phyloP scores from a whole-genome alignment of 2,113 vertebrate genomes.

The Pelvicachromis taeniatus region DNA sequence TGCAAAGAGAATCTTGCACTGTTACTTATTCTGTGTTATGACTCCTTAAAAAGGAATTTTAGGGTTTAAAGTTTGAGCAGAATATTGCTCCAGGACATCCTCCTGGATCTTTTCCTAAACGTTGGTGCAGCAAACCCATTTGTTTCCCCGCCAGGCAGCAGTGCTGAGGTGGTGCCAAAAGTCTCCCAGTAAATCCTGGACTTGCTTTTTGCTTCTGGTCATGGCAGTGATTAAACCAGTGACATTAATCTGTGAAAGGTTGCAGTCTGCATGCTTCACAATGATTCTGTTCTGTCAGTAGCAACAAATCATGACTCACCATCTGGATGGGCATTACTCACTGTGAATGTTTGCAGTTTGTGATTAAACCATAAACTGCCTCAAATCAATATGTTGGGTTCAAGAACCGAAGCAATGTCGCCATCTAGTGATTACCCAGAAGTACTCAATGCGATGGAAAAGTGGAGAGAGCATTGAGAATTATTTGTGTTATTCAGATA shows the following conservation, averaged over 20 bases:
- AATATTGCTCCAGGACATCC: neutral
- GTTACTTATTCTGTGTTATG: neutral
- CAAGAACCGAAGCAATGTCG: neutral
- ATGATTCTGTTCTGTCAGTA: neutral
- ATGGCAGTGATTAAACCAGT: constrained; percentile 21
- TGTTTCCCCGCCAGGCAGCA: neutral
- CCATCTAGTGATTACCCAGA: neutral
- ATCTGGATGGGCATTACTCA: constrained; percentile 36
- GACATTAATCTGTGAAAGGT: constrained; percentile 39
- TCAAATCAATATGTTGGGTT: neutral
- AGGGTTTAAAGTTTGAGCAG: neutral
- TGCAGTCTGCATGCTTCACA: constrained; percentile 21
- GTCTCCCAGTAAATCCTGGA: constrained; percentile 23
- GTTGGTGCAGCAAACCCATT: neutral
- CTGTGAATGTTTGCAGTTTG: neutral
- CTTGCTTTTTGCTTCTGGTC: constrained; percentile 7
- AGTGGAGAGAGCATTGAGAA: neutral
- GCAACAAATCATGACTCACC: constrained; percentile 12
- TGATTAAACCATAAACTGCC: constrained; percentile 20
- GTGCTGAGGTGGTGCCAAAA: neutral
- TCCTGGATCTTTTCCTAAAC: neutral
- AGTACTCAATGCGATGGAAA: neutral
- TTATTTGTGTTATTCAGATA: neutral
- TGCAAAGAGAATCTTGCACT: neutral
- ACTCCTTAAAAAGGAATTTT: neutral